Percentiles rank a stretch among this genome's conserved stretches.
Evolutionary conservation across 2,888 invertebrate species (phyloP).

Genomic region (Melieria crassipennis): DNA sequence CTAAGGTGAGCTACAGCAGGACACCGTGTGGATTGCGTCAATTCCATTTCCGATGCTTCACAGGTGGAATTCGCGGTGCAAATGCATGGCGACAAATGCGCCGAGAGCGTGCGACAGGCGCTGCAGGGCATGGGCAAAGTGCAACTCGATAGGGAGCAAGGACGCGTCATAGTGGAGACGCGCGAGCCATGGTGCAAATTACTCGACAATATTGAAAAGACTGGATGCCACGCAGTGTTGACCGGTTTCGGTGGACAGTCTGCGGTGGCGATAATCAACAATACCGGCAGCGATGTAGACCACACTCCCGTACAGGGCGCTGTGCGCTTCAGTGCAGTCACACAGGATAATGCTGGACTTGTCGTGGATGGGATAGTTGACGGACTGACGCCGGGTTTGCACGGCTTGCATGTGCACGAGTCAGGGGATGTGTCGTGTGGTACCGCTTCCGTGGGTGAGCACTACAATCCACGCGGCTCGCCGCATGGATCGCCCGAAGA

Average conservation of each 20-base stretch:
- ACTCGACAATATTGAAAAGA: slow-evolving; percentile 68
- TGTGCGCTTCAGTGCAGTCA: slow-evolving; percentile 73
- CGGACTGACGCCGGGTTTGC: slow-evolving; percentile 74
- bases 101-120: slow-evolving; percentile 66
- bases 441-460: slow-evolving; percentile 71
- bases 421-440: slow-evolving; percentile 77
- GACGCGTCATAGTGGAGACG: slow-evolving; percentile 60
- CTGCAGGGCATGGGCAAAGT: slow-evolving; percentile 63
- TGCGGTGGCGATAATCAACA: slow-evolving; percentile 80
- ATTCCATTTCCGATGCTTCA: background rate
- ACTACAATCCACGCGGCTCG: slow-evolving; percentile 70
- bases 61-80: slow-evolving; percentile 76
- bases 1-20: slow-evolving; percentile 48
- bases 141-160: slow-evolving; percentile 56
- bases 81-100: slow-evolving; percentile 70
- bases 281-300: slow-evolving; percentile 56
- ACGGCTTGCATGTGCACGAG: slow-evolving; percentile 72
- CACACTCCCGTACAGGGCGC: slow-evolving; percentile 74
- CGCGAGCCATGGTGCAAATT: slow-evolving; percentile 63
- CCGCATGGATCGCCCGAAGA: slow-evolving; percentile 68
- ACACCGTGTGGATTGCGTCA: background rate
- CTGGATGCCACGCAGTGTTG: slow-evolving; percentile 79
- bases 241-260: slow-evolving; percentile 80
- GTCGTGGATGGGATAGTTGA: slow-evolving; percentile 88
- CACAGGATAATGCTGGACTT: slow-evolving; percentile 66